Percentiles rank a stretch among this genome's conserved stretches.
Conservation (phyloP, 2,888 invertebrate species). For the Trachelus stipa region DNA sequence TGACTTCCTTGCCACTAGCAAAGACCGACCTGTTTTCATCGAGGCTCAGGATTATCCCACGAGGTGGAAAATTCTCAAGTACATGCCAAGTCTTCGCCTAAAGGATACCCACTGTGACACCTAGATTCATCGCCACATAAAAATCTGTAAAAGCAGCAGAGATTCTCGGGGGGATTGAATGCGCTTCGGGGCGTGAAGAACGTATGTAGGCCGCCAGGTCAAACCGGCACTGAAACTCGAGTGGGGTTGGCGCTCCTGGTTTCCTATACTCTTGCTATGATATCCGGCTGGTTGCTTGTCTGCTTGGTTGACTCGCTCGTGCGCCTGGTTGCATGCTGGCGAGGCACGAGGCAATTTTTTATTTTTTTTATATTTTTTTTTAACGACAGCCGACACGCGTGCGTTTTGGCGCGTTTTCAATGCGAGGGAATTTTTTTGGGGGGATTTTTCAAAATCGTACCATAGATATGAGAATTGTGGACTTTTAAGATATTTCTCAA, state of each 20-base stretch:
- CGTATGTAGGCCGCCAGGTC: conserved; percentile 47
- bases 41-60: no score
- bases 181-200: conserved; percentile 38
- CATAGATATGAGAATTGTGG: background rate
- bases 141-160: conserved; percentile 21
- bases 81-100: background rate
- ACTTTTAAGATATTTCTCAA: background rate
- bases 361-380: background rate
- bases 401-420: background rate
- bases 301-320: background rate
- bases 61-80: background rate
- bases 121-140: conserved; percentile 10
- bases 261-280: conserved; percentile 8
- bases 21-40: background rate
- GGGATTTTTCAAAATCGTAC: background rate
- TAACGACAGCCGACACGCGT: no score
- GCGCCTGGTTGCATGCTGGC: conserved; percentile 9
- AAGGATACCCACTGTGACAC: conserved; percentile 2
- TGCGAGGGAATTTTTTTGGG: no score
- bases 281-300: conserved; percentile 9
- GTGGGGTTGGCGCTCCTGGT: conserved; percentile 24
- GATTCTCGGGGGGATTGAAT: conserved; percentile 48
- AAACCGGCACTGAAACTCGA: conserved; percentile 36
- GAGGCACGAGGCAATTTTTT: background rate
- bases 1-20: rapidly evolving